Percentiles rank a stretch among this genome's conserved stretches.
Evolutionary conservation across 2,888 invertebrate genomes (phyloP).

Genomic region (Euspilapteryx auroguttella): DNA sequence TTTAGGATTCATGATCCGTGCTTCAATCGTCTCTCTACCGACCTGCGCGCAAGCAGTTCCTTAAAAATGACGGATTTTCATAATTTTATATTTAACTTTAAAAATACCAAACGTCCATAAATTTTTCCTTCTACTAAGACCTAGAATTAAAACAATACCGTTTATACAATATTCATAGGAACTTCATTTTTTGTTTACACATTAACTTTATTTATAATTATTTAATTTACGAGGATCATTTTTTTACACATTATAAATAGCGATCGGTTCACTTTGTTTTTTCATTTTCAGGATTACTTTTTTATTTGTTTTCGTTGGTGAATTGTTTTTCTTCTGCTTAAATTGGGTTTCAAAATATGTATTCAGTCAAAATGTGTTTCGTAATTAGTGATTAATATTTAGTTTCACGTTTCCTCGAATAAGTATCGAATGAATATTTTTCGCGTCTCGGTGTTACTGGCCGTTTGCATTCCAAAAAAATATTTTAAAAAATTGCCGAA

Average conservation of each 20-base stretch:
- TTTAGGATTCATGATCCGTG: slow-evolving; percentile 58
- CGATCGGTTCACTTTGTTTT: slow-evolving; percentile 46
- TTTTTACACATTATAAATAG: slow-evolving; percentile 58
- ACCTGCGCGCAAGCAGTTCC: slow-evolving; percentile 27
- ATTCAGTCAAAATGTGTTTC: slow-evolving; percentile 16
- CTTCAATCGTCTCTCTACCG: slow-evolving; percentile 27
- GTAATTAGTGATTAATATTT: slow-evolving; percentile 20
- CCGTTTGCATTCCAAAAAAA: slow-evolving; percentile 37
- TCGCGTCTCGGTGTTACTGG: slow-evolving; percentile 32
- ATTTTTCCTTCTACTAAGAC: slow-evolving; percentile 58
- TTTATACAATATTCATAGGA: slow-evolving; percentile 62
- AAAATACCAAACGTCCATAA: slow-evolving; percentile 59
- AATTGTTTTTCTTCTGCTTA: slow-evolving; percentile 20
- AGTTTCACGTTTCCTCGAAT: slow-evolving; percentile 49
- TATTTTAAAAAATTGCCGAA: slow-evolving; percentile 28
- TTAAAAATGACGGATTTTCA: slow-evolving; percentile 37
- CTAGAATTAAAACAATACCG: slow-evolving; percentile 60
- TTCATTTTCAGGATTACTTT: background rate
- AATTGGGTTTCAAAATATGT: too few relatives aligned
- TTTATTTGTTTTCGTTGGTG: too few relatives aligned
- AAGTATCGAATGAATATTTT: slow-evolving; percentile 29
- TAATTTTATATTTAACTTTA: slow-evolving; percentile 48
- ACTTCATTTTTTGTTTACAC: slow-evolving; percentile 57
- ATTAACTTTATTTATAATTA: slow-evolving; percentile 58
- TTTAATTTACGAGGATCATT: slow-evolving; percentile 51